phyloP scores from a whole-genome alignment of 2,888 invertebrate genomes.

The Pristionchus mayeri region DNA sequence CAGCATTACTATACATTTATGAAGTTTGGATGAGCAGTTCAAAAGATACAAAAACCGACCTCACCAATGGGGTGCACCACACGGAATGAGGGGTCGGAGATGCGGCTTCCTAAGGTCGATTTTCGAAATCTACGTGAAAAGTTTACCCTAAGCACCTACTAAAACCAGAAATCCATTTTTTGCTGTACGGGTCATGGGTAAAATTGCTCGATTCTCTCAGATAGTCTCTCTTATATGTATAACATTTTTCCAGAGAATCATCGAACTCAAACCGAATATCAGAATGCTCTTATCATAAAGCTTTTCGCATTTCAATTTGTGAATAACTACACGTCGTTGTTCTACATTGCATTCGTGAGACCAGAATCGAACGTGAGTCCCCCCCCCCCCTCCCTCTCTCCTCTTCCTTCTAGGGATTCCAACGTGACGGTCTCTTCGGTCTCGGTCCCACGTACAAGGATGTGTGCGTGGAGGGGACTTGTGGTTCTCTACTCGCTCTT shows the following conservation, averaged over 20 bases:
- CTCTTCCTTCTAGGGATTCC: constrained; percentile 59
- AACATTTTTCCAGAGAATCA: constrained; percentile 78
- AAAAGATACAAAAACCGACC: too few relatives aligned
- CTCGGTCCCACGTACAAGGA: constrained; percentile 76
- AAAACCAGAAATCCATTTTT: too few relatives aligned
- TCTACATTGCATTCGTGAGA: constrained; percentile 79
- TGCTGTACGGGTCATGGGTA: too few relatives aligned
- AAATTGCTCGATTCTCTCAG: background rate
- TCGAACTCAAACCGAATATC: constrained; percentile 78
- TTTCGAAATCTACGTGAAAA: too few relatives aligned
- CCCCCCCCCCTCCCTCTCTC: too few relatives aligned
- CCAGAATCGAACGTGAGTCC: constrained; percentile 73
- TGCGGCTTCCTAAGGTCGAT: too few relatives aligned
- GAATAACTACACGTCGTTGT: constrained; percentile 79
- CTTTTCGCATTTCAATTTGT: constrained; percentile 80
- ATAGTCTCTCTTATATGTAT: background rate
- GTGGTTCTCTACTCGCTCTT: constrained; percentile 79
- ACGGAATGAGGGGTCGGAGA: too few relatives aligned
- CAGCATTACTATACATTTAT: too few relatives aligned
- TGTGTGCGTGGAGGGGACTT: constrained; percentile 76
- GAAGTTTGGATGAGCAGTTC: too few relatives aligned
- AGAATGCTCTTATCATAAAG: constrained; percentile 79
- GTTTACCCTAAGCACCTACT: too few relatives aligned
- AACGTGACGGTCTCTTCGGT: constrained; percentile 73
- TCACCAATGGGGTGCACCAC: too few relatives aligned